phyloP scores from a whole-genome alignment of 2,888 invertebrate species.

The Lasioglossum marginatum region DNA sequence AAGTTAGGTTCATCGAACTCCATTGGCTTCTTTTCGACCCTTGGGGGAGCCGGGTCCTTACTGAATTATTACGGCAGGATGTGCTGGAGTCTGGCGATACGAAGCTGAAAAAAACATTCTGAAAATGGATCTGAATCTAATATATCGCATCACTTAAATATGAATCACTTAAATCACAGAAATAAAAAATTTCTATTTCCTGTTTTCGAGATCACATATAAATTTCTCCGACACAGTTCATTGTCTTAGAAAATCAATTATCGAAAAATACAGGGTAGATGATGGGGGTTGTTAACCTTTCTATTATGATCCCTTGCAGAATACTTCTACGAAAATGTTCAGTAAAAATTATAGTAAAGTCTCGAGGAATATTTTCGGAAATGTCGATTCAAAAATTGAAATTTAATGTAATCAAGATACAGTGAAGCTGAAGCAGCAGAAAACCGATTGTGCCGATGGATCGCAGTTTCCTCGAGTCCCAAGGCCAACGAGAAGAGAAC shows the following conservation, averaged over 20 bases:
- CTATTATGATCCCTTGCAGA: background rate
- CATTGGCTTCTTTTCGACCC: background rate
- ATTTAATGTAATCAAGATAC: background rate
- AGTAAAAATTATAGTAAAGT: background rate
- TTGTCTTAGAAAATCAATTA: background rate
- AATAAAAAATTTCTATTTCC: background rate
- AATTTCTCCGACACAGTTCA: no score
- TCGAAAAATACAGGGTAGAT: background rate
- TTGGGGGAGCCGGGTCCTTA: background rate
- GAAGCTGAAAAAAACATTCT: background rate
- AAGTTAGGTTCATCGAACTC: slow-evolving; percentile 16
- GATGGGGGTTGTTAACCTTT: background rate
- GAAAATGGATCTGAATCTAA: background rate
- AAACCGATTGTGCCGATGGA: background rate
- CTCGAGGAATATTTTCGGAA: background rate
- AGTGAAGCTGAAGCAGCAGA: background rate
- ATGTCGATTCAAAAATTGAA: background rate
- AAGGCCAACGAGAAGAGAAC: background rate
- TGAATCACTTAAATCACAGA: no score
- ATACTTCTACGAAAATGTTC: background rate
- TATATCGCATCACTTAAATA: background rate
- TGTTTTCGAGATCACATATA: background rate
- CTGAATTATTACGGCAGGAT: background rate
- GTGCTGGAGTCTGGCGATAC: background rate
- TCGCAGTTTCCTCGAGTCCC: background rate